phyloP scores from a whole-genome alignment of 2,797 vertebrate species.

The Coregonus ussuriensis region DNA sequence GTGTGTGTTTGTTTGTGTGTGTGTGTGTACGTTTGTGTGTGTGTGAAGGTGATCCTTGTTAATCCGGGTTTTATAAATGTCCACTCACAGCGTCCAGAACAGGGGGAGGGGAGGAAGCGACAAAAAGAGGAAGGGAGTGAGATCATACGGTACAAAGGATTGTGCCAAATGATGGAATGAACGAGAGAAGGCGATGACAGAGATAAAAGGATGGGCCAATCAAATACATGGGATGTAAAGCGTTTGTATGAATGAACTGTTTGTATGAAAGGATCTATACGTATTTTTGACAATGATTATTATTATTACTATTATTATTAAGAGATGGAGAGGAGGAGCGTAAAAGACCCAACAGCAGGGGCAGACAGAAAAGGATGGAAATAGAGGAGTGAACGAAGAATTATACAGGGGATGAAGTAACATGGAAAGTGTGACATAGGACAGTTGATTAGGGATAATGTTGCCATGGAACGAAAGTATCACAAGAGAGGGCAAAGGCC shows the following conservation, averaged over 20 bases:
- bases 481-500: neutral
- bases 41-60: conserved; percentile 71
- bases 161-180: neutral
- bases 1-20: conserved; percentile 38
- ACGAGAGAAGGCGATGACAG: neutral
- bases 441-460: conserved; percentile 35
- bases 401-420: conserved; percentile 46
- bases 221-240: too few relatives aligned
- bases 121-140: neutral
- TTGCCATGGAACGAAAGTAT: conserved; percentile 33
- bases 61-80: conserved; percentile 71
- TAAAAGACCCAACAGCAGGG: neutral
- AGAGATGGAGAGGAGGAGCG: neutral
- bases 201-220: neutral
- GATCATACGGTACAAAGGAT: neutral
- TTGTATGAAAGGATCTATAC: too few relatives aligned
- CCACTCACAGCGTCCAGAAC: conserved; percentile 56
- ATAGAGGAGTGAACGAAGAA: conserved; percentile 36
- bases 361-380: conserved; percentile 6
- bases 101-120: conserved; percentile 29
- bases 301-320: neutral
- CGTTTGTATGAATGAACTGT: too few relatives aligned
- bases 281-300: too few relatives aligned
- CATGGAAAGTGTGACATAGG: conserved; percentile 37
- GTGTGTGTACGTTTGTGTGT: neutral